Evolutionary conservation across 2,113 vertebrate genomes (phyloP).

Genomic region (Notothenia rossii): DNA sequence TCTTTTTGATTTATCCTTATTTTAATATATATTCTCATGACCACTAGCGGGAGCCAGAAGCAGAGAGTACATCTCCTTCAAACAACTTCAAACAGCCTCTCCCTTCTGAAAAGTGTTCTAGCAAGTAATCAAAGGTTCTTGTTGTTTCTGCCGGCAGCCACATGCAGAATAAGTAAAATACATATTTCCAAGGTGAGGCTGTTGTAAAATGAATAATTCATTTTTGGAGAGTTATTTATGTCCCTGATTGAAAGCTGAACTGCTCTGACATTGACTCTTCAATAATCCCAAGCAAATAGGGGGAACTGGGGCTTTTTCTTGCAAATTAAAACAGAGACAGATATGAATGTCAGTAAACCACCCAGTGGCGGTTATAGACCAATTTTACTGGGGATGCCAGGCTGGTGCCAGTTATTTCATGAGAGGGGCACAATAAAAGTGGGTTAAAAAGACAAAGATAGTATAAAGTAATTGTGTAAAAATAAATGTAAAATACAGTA

Average conservation of each 20-base stretch:
- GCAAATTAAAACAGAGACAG: conserved; percentile 8
- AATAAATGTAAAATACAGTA: too few species aligned
- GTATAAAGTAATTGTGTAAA: too few species aligned
- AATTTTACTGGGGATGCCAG: too few species aligned
- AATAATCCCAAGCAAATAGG: background rate
- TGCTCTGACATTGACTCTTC: background rate
- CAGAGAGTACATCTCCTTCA: background rate
- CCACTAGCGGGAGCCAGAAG: conserved; percentile 66
- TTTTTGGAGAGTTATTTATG: conserved; percentile 14
- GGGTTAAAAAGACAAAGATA: too few species aligned
- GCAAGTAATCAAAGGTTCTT: background rate
- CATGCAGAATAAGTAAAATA: background rate
- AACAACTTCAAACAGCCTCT: background rate
- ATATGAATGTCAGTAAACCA: background rate
- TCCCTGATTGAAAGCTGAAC: conserved; percentile 7
- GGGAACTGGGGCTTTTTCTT: background rate
- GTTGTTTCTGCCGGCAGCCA: background rate
- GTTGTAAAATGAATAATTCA: conserved; percentile 31
- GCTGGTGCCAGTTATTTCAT: too few species aligned
- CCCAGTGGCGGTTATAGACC: too few species aligned
- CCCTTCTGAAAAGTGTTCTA: background rate
- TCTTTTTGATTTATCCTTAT: background rate
- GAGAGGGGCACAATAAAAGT: too few species aligned
- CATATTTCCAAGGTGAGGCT: background rate
- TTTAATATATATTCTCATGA: background rate